Conservation (phyloP, 2,797 vertebrate species). For the Anomalospiza imberbis region DNA sequence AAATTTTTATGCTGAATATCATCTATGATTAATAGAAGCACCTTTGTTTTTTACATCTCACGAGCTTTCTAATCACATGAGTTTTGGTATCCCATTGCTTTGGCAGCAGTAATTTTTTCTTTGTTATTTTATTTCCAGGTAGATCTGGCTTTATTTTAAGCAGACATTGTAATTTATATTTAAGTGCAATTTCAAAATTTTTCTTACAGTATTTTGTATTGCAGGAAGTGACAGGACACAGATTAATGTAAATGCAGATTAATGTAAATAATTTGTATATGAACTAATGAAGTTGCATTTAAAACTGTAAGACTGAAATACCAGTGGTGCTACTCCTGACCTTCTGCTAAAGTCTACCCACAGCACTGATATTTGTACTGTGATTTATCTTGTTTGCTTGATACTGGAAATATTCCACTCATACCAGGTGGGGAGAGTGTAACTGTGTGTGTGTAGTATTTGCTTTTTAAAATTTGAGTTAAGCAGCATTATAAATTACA, state of each 20-base stretch:
- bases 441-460: background rate
- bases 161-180: background rate
- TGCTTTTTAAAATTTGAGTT: background rate
- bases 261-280: background rate
- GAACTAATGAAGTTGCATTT: background rate
- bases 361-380: background rate
- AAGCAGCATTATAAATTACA: background rate
- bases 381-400: background rate
- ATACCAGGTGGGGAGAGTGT: background rate
- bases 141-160: background rate
- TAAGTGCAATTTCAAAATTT: background rate
- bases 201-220: background rate
- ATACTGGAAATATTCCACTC: background rate
- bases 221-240: background rate
- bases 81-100: background rate
- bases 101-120: background rate
- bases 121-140: background rate
- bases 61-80: background rate
- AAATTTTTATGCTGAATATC: background rate
- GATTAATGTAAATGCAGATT: background rate
- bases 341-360: background rate
- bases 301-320: background rate
- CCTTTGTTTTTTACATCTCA: background rate
- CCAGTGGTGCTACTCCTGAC: background rate
- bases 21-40: background rate